These are phyloP conservation scores for Solen grandis DNA, from an alignment of 1,140 invertebrate species.

Conservation along the genomic window DNA sequence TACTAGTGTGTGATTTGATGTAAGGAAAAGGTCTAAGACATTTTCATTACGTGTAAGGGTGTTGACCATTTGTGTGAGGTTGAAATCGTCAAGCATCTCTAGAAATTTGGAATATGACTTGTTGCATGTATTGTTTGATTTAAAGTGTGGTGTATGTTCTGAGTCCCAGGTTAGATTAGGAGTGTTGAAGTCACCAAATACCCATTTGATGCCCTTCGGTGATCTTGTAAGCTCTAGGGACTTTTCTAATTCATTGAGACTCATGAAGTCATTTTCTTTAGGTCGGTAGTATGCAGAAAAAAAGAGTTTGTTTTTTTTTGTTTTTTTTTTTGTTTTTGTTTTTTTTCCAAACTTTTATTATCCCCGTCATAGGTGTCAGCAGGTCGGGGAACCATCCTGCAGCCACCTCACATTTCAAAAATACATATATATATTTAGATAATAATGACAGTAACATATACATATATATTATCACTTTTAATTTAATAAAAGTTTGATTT, in stretches of 20 bases:
- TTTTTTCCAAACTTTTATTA: too few species aligned
- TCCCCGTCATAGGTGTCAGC: too few species aligned
- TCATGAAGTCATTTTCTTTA: slow-evolving; percentile 1
- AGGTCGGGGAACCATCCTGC: too few species aligned
- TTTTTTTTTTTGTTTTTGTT: too few species aligned
- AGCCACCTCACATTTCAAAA: too few species aligned
- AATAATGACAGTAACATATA: too few species aligned
- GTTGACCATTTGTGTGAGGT: slow-evolving; percentile 38
- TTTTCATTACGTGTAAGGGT: slow-evolving; percentile 18
- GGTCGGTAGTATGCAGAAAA: slow-evolving; percentile 7
- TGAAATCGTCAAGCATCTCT: slow-evolving; percentile 2
- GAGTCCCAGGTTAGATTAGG: not conserved
- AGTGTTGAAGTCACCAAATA: not conserved
- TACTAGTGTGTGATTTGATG: slow-evolving; percentile 25
- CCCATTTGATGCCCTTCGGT: slow-evolving; percentile 1
- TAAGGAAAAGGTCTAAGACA: slow-evolving; percentile 37
- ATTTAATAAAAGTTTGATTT: too few species aligned
- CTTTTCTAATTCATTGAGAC: not conserved
- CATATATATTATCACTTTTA: too few species aligned
- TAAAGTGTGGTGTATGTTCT: not conserved
- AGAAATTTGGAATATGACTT: not conserved
- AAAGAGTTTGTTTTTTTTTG: too few species aligned
- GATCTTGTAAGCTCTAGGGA: slow-evolving; percentile 2
- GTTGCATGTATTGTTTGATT: not conserved
- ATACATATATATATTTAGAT: too few species aligned